Evolutionary conservation across 2,113 vertebrate genomes (phyloP), one percentile per base, ranked within the genome.

Genomic region (Gadus chalcogrammus): DNA sequence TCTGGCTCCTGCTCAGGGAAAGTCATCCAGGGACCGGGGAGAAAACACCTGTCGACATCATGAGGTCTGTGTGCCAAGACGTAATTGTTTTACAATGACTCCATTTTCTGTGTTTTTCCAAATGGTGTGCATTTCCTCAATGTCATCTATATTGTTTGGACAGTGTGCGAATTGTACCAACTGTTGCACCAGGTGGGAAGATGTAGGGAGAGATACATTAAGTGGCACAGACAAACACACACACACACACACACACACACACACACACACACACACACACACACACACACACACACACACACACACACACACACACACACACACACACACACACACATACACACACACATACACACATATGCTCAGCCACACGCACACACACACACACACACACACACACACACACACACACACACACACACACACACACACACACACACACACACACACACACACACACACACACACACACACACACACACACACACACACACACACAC

Each of bases 1-100:
- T 69, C 63, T 79, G 63, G 70, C 60, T 80, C 71, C 79, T 63
- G 73, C 17, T 74, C 31, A 35, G 31, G 31, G 31, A 35, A 7
- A 4, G 31, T 35, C 42, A 48, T 13, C 42, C 42, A 13, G 42
- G 42, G 42, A 48, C 0, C 12, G 9, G 11, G 42, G 6, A 68
- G 27, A n/a, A 27, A 85, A 55, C 5, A 24, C 22, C 22, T 3
- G 8, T n/a, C 31, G 38, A n/a, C 17, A 5, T 24, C 61, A 28
- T 24, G 22, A 48, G 42, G 42, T 48, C 42, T 48, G 42, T 9
- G 42, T 48, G 42, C 42, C 42, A 9, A 48, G 42, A 9, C 11
- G 42, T 48, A 48, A 13, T 48, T 13, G 42, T 35, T 35, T 35
- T 35, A 35, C 31, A 35, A 35, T 35, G 31, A 35, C 31, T 35